A percentile compares a stretch with the other conserved stretches of the same genome.
Evolutionary conservation across 1,140 invertebrate species (phyloP).

Genomic region (Zophobas morio): DNA sequence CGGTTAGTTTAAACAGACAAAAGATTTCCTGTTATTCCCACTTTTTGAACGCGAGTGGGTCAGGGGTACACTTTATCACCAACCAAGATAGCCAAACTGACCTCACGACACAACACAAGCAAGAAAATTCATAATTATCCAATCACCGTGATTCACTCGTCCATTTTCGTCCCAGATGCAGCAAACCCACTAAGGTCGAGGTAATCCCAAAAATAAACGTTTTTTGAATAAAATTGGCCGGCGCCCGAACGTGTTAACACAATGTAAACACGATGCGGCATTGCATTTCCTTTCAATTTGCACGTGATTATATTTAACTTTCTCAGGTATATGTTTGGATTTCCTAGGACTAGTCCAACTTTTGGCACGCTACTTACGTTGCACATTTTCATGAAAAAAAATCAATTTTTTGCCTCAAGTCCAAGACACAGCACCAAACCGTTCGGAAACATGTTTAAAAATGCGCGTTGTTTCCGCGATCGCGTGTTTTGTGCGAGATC

Average conservation of each 20-base stretch:
- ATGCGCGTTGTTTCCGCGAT: neutral
- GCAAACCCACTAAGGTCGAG: neutral
- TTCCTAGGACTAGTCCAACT: neutral
- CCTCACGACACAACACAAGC: neutral
- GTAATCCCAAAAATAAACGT: conserved; percentile 1
- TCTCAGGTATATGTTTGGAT: conserved; percentile 9
- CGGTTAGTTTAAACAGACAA: too few relatives aligned
- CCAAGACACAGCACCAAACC: conserved; percentile 11
- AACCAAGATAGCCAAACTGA: neutral
- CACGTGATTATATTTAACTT: conserved; percentile 8
- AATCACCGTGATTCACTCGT: neutral
- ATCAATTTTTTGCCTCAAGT: neutral
- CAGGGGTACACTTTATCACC: conserved; percentile 1
- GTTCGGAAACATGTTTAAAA: conserved; percentile 16
- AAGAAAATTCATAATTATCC: neutral
- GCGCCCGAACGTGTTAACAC: neutral
- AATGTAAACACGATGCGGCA: neutral
- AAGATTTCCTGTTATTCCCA: neutral
- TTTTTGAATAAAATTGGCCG: neutral
- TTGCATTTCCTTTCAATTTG: neutral
- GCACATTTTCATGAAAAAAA: conserved; percentile 1
- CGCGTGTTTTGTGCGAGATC: conserved; percentile 33
- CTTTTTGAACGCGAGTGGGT: neutral
- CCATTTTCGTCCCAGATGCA: neutral
- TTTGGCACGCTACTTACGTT: conserved; percentile 13